A percentile compares a stretch with the other conserved stretches of the same genome.
These are phyloP conservation scores for Rhopilema esculentum DNA, from an alignment of 30 jellyfish, hydroid and myxozoan genomes.

Conservation along the genomic window DNA sequence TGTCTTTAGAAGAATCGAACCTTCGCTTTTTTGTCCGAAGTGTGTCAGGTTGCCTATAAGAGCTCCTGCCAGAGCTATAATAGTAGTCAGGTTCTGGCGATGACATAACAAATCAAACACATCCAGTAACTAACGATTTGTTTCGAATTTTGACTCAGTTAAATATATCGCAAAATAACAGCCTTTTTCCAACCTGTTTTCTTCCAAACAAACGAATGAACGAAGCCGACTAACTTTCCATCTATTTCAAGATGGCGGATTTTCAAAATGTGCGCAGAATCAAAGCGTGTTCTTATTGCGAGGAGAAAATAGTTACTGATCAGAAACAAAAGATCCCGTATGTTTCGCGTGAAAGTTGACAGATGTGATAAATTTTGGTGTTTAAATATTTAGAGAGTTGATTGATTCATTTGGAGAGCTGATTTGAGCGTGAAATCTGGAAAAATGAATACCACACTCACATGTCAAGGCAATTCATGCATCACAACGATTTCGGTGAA, in stretches of 20 bases:
- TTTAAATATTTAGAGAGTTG: no score
- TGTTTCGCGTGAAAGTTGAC: not conserved
- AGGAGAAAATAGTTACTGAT: slow-evolving; percentile 57
- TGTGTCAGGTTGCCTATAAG: slow-evolving; percentile 76
- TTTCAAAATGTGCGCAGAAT: slow-evolving; percentile 51
- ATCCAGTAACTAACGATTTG: slow-evolving; percentile 17
- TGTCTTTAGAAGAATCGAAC: slow-evolving; percentile 60
- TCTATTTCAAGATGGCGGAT: slow-evolving; percentile 69
- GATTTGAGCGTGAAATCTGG: no score
- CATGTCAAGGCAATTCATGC: no score
- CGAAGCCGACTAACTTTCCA: slow-evolving; percentile 5
- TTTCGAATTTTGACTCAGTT: not conserved
- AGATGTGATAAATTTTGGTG: no score
- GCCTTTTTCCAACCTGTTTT: not conserved
- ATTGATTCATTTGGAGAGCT: no score
- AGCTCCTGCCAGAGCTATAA: slow-evolving; percentile 81
- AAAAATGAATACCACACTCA: no score
- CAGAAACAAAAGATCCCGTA: slow-evolving; percentile 56
- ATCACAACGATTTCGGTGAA: no score
- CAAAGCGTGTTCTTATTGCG: slow-evolving; percentile 23
- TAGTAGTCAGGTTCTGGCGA: slow-evolving; percentile 95
- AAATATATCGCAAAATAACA: not conserved
- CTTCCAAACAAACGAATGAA: not conserved
- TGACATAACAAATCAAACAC: slow-evolving; percentile 80
- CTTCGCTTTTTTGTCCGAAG: slow-evolving; percentile 74